Conservation (phyloP, 2,888 invertebrate genomes). For the Phrixothrix hirtus region DNA sequence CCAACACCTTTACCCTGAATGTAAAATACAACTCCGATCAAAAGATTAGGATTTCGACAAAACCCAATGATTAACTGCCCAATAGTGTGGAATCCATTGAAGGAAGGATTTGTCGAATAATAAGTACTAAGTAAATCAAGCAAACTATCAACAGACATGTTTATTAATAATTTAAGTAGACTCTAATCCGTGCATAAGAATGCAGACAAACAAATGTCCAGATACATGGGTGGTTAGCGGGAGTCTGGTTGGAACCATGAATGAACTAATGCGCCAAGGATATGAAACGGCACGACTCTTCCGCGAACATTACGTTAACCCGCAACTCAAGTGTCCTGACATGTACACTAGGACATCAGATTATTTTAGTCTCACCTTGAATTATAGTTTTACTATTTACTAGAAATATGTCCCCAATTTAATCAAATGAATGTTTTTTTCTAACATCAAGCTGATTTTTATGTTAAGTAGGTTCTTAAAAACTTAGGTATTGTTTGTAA, state of each 20-base stretch:
- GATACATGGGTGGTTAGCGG: slow-evolving; percentile 36
- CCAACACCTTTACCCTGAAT: no score
- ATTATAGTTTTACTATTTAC: slow-evolving; percentile 23
- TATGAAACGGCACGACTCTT: slow-evolving; percentile 41
- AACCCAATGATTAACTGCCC: not conserved
- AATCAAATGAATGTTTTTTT: no score
- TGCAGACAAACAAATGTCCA: slow-evolving; percentile 36
- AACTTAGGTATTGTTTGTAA: no score
- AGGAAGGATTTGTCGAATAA: slow-evolving; percentile 17
- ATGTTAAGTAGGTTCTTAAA: no score
- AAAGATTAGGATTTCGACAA: no score
- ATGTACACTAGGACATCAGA: slow-evolving; percentile 21
- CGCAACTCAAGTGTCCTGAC: slow-evolving; percentile 30
- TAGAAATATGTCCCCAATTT: not conserved
- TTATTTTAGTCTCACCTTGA: slow-evolving; percentile 23
- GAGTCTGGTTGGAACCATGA: slow-evolving; percentile 27
- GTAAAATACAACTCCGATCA: no score
- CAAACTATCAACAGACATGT: slow-evolving; percentile 39
- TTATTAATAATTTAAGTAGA: slow-evolving; percentile 39
- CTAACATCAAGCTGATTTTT: no score
- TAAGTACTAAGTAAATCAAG: slow-evolving; percentile 36
- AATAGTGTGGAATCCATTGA: slow-evolving; percentile 3
- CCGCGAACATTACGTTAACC: slow-evolving; percentile 37
- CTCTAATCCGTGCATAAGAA: slow-evolving; percentile 37
- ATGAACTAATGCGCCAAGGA: slow-evolving; percentile 40